phyloP scores from a whole-genome alignment of 2,113 vertebrate species.

The Pleuronectes platessa region DNA sequence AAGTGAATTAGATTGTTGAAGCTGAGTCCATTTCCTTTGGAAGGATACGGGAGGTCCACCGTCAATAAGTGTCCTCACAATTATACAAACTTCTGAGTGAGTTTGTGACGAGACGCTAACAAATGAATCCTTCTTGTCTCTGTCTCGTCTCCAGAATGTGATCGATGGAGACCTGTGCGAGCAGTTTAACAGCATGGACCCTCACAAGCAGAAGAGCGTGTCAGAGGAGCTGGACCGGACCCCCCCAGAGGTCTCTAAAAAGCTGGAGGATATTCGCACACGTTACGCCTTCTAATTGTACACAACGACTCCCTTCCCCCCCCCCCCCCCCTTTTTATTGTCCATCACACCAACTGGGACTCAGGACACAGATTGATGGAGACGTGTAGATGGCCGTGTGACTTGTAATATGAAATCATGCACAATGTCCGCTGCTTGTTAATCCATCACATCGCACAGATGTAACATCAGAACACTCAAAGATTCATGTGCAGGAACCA shows the following conservation, averaged over 20 bases:
- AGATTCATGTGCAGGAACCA: too few relatives aligned
- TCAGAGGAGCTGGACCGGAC: constrained; percentile 96
- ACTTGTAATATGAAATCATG: neutral
- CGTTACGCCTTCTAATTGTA: constrained; percentile 93
- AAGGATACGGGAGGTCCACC: too few relatives aligned
- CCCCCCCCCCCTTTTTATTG: neutral
- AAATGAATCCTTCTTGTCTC: neutral
- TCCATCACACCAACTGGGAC: neutral
- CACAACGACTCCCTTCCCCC: too few relatives aligned
- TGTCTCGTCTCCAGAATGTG: constrained; percentile 87
- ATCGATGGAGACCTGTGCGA: constrained; percentile 99
- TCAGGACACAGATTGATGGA: neutral
- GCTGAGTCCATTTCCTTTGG: neutral
- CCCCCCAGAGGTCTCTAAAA: constrained; percentile 97
- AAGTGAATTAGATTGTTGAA: neutral
- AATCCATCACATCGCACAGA: neutral
- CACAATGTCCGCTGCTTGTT: neutral
- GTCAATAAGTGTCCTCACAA: too few relatives aligned
- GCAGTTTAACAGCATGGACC: constrained; percentile 99
- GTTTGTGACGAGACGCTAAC: neutral
- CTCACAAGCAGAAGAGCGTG: constrained; percentile 97
- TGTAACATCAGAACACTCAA: neutral
- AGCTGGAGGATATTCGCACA: constrained; percentile 97
- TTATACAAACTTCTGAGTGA: too few relatives aligned
- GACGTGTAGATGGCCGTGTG: neutral